These are phyloP conservation scores for Polydrusus tereticollis DNA, from an alignment of 2,888 invertebrate genomes.

Conservation along the genomic window DNA sequence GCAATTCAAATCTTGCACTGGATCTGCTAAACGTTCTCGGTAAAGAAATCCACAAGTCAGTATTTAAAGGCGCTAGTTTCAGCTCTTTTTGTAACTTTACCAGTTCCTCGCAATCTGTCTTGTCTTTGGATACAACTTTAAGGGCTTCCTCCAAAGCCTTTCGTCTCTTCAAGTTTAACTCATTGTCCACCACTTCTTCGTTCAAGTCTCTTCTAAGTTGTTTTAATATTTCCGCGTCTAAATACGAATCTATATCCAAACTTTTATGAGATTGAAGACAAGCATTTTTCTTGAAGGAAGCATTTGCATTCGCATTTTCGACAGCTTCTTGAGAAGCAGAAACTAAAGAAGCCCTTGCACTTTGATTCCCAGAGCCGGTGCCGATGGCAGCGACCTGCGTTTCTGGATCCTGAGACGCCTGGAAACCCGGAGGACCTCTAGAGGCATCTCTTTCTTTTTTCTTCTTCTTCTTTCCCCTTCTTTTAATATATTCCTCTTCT, in stretches of 20 bases:
- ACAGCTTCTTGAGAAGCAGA: conserved; percentile 61
- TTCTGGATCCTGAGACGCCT: conserved; percentile 74
- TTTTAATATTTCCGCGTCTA: conserved; percentile 75
- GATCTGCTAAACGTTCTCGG: conserved; percentile 83
- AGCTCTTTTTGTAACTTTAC: conserved; percentile 69
- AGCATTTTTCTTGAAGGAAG: conserved; percentile 19
- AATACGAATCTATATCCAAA: conserved; percentile 65
- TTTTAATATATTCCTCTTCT: conserved; percentile 73
- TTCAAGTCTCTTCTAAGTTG: conserved; percentile 77
- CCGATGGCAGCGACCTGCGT: conserved; percentile 69
- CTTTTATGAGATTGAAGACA: conserved; percentile 41
- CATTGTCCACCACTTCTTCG: conserved; percentile 77
- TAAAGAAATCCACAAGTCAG: conserved; percentile 75
- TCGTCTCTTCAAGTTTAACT: conserved; percentile 77
- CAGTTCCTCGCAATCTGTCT: conserved; percentile 69
- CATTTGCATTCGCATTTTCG: conserved; percentile 54
- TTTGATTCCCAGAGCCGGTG: conserved; percentile 75
- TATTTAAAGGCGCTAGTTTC: conserved; percentile 68
- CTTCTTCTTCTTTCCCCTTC: conserved; percentile 70
- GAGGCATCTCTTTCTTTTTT: conserved; percentile 65
- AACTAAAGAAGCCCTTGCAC: conserved; percentile 76
- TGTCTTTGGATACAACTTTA: conserved; percentile 63
- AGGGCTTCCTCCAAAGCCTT: conserved; percentile 79
- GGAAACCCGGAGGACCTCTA: conserved; percentile 61
- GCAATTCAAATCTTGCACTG: conserved; percentile 81